phyloP scores from a whole-genome alignment of 2,888 invertebrate species.

The Papilio protenor region DNA sequence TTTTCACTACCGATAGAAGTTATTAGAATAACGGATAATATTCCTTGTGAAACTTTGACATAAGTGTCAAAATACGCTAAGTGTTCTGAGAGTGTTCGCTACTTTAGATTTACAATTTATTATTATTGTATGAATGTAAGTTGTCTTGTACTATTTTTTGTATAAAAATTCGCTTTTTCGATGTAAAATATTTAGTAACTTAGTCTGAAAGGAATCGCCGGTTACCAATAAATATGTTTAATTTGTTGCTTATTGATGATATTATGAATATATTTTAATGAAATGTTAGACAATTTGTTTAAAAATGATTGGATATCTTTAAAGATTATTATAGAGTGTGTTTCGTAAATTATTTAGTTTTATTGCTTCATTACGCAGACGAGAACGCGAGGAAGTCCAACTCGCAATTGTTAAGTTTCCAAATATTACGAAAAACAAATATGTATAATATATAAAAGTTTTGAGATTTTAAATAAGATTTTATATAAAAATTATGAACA shows the following conservation, averaged over 20 bases:
- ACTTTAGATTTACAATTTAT: slow-evolving; percentile 65
- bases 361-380: slow-evolving; percentile 58
- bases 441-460: slow-evolving; percentile 63
- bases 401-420: slow-evolving; percentile 76
- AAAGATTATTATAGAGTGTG: slow-evolving; percentile 69
- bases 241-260: slow-evolving; percentile 84
- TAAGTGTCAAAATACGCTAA: slow-evolving; percentile 62
- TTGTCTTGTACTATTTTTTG: slow-evolving; percentile 73
- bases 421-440: slow-evolving; percentile 73
- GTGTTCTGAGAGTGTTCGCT: slow-evolving; percentile 80
- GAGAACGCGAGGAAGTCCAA: slow-evolving; percentile 47
- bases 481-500: slow-evolving; percentile 51
- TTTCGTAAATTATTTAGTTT: slow-evolving; percentile 78
- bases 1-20: slow-evolving; percentile 76
- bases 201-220: slow-evolving; percentile 84
- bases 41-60: slow-evolving; percentile 68
- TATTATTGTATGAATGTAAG: slow-evolving; percentile 72
- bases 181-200: slow-evolving; percentile 78
- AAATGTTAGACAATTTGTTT: slow-evolving; percentile 80
- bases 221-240: slow-evolving; percentile 83
- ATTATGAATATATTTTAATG: slow-evolving; percentile 77
- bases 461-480: slow-evolving; percentile 70
- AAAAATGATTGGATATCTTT: slow-evolving; percentile 67
- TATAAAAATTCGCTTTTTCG: slow-evolving; percentile 78
- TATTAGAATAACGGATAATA: slow-evolving; percentile 60